Evolutionary conservation across 53 echinoderm and acorn worm species (phyloP).

Genomic region (Mesocentrotus franciscanus): DNA sequence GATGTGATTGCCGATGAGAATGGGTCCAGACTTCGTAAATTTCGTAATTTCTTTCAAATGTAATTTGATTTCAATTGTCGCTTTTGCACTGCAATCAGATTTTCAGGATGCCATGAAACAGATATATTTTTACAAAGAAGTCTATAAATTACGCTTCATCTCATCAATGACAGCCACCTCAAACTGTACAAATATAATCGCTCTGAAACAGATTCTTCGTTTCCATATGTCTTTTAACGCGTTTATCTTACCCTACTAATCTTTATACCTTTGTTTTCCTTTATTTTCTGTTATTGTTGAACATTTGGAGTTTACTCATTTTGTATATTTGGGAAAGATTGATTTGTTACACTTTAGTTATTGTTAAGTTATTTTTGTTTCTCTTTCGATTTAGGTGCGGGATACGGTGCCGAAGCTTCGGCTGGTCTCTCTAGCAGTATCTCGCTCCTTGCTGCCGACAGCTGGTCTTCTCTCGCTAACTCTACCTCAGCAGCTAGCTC

Average conservation of each 20-base stretch:
- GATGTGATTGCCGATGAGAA: neutral
- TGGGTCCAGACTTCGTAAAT: neutral
- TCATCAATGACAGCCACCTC: too few relatives aligned
- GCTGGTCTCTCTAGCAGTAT: constrained; percentile 54
- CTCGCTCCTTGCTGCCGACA: constrained; percentile 60
- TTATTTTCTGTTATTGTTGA: neutral
- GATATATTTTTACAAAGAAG: too few relatives aligned
- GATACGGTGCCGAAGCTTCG: constrained; percentile 62
- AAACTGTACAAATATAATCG: neutral
- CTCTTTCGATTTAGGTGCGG: constrained; percentile 21
- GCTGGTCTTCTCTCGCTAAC: constrained; percentile 57
- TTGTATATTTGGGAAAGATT: too few relatives aligned
- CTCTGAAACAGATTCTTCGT: neutral
- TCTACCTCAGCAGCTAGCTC: constrained; percentile 44
- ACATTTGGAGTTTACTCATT: too few relatives aligned
- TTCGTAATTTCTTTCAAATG: too few relatives aligned
- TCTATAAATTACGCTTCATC: too few relatives aligned
- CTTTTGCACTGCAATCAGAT: too few relatives aligned
- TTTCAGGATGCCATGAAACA: too few relatives aligned
- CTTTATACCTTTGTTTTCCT: neutral
- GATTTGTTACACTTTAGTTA: too few relatives aligned
- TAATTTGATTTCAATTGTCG: too few relatives aligned
- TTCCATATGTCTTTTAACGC: neutral
- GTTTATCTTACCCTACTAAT: neutral
- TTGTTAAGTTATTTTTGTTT: neutral